Percentiles rank a stretch among this genome's conserved stretches.
These are phyloP conservation scores for Bruchidius siliquastri DNA, from an alignment of 2,888 invertebrate species.

Conservation along the genomic window DNA sequence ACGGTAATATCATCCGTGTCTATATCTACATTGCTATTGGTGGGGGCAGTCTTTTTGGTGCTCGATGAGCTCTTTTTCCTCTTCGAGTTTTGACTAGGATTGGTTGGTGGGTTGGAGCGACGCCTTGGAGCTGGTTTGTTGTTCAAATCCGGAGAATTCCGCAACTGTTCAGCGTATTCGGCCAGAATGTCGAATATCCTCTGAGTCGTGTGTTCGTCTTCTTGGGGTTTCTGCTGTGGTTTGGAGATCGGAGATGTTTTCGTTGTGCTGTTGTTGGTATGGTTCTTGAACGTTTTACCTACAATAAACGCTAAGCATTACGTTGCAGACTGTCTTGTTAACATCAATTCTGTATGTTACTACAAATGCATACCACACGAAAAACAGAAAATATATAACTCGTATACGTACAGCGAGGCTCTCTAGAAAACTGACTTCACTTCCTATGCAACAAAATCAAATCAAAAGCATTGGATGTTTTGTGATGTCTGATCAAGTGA, in stretches of 20 bases:
- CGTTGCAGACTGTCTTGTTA: background rate
- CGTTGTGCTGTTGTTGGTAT: slow-evolving; percentile 50
- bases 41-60: slow-evolving; percentile 52
- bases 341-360: background rate
- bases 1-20: slow-evolving; percentile 65
- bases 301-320: background rate
- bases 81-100: slow-evolving; percentile 65
- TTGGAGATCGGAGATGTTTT: slow-evolving; percentile 62
- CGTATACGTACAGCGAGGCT: no score
- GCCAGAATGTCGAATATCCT: slow-evolving; percentile 74
- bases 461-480: no score
- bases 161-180: slow-evolving; percentile 73
- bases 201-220: slow-evolving; percentile 77
- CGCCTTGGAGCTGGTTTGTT: slow-evolving; percentile 76
- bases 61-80: slow-evolving; percentile 61
- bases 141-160: slow-evolving; percentile 74
- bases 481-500: no score
- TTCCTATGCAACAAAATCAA: no score
- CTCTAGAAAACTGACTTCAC: no score
- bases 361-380: background rate
- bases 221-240: slow-evolving; percentile 69
- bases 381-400: background rate
- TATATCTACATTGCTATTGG: slow-evolving; percentile 37
- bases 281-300: slow-evolving; percentile 54
- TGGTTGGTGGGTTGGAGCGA: slow-evolving; percentile 68